Evolutionary conservation across 2,113 vertebrate genomes (phyloP), one percentile per base, ranked within the genome.

Genomic region (Triplophysa siluroides): DNA sequence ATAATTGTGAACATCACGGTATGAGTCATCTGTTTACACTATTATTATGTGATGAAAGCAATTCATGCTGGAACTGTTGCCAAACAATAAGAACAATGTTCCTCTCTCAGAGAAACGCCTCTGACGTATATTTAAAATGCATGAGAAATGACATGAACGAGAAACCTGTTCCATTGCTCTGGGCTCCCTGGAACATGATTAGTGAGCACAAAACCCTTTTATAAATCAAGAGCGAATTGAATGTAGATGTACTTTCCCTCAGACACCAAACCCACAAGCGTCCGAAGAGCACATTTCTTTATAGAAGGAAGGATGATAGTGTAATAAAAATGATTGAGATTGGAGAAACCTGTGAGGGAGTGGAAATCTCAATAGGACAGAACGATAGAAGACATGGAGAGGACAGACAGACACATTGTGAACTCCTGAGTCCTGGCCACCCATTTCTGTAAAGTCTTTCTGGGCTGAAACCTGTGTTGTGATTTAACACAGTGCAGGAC

Each of bases 401-500:
- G 3, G 58, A 43, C n/a, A 60, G 29, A 56, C 54, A 58, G 54
- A 21, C 72, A 26, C 23, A 29, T 9, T 2, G 2, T 77, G 19
- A 54, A 62, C 45, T 65, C 50, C n/a, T 77, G 62, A 62, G 26
- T 65, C 50, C n/a, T 77, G 62, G 74, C 74, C 47, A 63, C 43
- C 41, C 38, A 63, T 29, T 21, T 21, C 26, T 29, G 60, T 50
- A 23, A 64, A 47, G 61, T 65, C 21, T 19, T 45, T 58, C 68
- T 75, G 18, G 8, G 56, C 56, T 78, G 78, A 79, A 33, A 68
- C 81, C 78, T 83, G 80, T 78, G 81, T 83, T 83, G 62, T 87
- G 88, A 84, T 84, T 88, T 86, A 85, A 84, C 69, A 81, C 83
- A 23, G 65, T 14, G 33, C 72, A 79, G 85, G 83, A 21, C 85